phyloP scores from a whole-genome alignment of 2,797 vertebrate species.

The Cichlasoma orientale region DNA sequence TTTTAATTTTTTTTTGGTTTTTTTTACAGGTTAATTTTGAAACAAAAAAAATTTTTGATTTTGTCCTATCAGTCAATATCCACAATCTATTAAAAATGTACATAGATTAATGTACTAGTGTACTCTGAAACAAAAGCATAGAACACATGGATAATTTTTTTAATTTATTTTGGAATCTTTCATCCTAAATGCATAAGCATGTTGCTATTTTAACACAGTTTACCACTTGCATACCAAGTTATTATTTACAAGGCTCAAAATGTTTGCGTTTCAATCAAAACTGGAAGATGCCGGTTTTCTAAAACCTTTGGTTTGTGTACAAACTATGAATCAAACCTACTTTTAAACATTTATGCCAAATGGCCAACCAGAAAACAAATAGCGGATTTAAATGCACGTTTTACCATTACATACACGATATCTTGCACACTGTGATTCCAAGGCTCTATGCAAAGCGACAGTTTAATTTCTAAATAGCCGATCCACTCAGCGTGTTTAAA shows the following conservation, averaged over 20 bases:
- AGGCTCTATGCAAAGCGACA: no score
- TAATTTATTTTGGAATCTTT: not conserved
- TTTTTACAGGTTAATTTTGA: not conserved
- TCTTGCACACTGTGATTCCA: not conserved
- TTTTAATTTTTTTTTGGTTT: no score
- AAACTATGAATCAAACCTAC: no score
- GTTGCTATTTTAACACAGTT: no score
- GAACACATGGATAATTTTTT: no score
- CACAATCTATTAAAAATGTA: no score
- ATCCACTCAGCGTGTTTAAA: no score
- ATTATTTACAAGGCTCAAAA: fast-evolving
- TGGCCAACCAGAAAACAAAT: not conserved
- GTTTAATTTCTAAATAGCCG: no score
- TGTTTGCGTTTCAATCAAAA: not conserved
- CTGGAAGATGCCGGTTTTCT: not conserved
- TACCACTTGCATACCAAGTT: not conserved
- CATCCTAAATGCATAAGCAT: not conserved
- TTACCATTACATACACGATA: not conserved
- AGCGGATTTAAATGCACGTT: not conserved
- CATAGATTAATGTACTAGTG: no score
- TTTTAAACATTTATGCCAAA: not conserved
- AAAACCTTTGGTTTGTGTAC: not conserved
- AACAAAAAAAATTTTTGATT: no score
- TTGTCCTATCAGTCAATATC: fast-evolving
- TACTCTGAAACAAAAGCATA: no score